phyloP scores from a whole-genome alignment of 1,140 invertebrate genomes.

The Schlechtendalia chinensis region DNA sequence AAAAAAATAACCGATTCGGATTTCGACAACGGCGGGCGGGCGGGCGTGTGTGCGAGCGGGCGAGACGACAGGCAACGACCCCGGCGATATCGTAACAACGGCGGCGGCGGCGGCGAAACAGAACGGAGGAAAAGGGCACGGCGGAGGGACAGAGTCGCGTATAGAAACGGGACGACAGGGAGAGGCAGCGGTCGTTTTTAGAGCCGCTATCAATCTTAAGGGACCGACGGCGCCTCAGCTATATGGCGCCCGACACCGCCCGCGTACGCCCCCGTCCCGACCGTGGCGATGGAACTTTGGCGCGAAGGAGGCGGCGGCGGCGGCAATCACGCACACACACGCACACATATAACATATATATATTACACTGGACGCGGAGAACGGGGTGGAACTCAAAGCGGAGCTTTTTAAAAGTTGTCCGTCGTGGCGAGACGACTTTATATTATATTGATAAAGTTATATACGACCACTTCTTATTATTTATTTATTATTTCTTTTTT shows the following conservation, averaged over 20 bases:
- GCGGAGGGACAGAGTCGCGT: neutral
- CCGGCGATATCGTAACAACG: too few species aligned
- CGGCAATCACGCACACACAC: neutral
- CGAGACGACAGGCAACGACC: too few species aligned
- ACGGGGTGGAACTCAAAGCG: neutral
- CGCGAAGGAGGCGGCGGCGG: neutral
- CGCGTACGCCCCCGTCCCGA: neutral
- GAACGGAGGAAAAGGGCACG: neutral
- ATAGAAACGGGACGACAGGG: neutral
- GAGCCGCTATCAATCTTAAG: slow-evolving; percentile 43
- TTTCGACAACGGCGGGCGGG: neutral
- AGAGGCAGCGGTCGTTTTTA: slow-evolving; percentile 20
- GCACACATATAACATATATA: neutral
- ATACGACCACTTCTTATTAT: neutral
- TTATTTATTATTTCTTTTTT: neutral
- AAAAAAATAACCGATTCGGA: slow-evolving; percentile 28
- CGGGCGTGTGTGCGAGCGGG: neutral
- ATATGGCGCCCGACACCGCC: slow-evolving; percentile 38
- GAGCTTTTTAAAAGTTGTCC: slow-evolving; percentile 21
- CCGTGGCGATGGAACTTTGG: neutral
- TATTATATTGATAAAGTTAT: slow-evolving; percentile 30
- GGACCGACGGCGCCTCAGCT: slow-evolving; percentile 46
- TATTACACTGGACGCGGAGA: neutral
- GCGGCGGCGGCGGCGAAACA: neutral
- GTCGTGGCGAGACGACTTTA: neutral